phyloP scores from a whole-genome alignment of 2,797 vertebrate species.

The Peromyscus aztecus region DNA sequence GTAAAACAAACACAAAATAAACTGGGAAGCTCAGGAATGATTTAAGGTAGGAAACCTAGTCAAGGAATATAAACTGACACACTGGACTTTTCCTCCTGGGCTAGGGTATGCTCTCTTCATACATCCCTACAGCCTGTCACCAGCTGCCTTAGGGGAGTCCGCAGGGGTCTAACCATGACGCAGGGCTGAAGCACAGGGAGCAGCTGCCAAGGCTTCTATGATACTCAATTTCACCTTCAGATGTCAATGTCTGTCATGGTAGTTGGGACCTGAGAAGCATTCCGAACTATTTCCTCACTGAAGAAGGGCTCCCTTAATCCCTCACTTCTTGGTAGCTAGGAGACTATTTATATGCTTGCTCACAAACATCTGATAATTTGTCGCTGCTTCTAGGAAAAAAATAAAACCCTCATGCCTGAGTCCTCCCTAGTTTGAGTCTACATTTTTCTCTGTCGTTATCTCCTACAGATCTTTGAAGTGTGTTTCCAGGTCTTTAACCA shows the following conservation, averaged over 20 bases:
- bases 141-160: neutral
- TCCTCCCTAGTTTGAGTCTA: neutral
- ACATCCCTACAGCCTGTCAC: neutral
- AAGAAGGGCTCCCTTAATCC: neutral
- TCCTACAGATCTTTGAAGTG: neutral
- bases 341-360: neutral
- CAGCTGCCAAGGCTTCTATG: rapidly evolving
- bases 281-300: neutral
- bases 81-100: neutral
- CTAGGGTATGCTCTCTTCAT: neutral
- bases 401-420: neutral
- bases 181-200: neutral
- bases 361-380: neutral
- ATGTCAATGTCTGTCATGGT: too few species aligned
- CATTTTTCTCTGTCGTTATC: neutral
- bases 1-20: slow-evolving; percentile 62
- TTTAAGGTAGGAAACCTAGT: slow-evolving; percentile 27
- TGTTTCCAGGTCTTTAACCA: neutral
- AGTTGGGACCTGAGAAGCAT: neutral
- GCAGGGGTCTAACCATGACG: rapidly evolving
- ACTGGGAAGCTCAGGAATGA: slow-evolving; percentile 19
- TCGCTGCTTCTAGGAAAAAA: neutral
- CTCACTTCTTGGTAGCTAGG: neutral
- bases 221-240: neutral
- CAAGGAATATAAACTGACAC: neutral